Evolutionary conservation across 2,888 invertebrate genomes (phyloP), one percentile per base, ranked within the genome.

Genomic region (Aporophyla lueneburgensis): DNA sequence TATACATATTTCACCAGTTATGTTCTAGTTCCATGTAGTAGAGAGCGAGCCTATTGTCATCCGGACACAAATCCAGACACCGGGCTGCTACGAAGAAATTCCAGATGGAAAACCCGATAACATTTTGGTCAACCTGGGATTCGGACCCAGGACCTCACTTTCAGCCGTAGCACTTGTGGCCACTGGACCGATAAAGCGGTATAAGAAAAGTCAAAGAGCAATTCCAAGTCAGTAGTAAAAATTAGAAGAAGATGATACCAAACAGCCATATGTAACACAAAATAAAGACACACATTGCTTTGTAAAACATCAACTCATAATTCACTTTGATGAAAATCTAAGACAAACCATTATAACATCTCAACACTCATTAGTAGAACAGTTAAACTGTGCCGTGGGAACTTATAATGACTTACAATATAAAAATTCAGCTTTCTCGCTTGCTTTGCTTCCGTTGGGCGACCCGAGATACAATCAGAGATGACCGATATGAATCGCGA

Each of bases 361-460:
- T 21, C 54, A 56, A 68, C n/a, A 56, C 54, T 70, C 66, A 78
- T 63, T 84, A 85, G 61, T 54, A 58, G 33, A 81, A 76, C 73
- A 81, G 88, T 89, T 82, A 86, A 93, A 90, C 89, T 91, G 87
- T 88, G 89, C 86, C 95, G 96, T 96, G 96, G 93, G 96, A 96
- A 96, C 89, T 75, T 70, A 73, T 59, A 75, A 92, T 93, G 93
- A 93, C 91, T 92, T 93, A 92, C 88, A 90, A 89, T 87, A 91
- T 93, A 95, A 95, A 96, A 95, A 96, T 94, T 86, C 89, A 91
- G 93, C 95, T 95, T 94, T 96, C 95, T 94, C 93, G 94, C 93
- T 91, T 83, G 86, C 84, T 89, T 89, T 87, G 96, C 96, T 96
- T 95, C 95, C 94, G 95, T 95, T 92, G 94, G 90, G 90, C 89